phyloP scores from a whole-genome alignment of 2,113 vertebrate species.

The Syngnathus typhle region DNA sequence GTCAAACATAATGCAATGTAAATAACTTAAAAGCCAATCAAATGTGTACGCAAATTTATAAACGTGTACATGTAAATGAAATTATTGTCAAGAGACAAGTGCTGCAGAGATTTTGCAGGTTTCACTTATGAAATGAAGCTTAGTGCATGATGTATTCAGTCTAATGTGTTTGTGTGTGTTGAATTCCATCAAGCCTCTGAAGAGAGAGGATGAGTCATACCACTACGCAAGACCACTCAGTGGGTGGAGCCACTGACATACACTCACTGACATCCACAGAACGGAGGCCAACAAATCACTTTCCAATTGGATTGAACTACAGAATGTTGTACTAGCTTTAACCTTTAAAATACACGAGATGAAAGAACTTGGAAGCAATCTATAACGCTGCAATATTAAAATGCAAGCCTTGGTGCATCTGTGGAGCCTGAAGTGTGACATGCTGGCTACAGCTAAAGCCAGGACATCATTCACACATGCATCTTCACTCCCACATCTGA shows the following conservation, averaged over 20 bases:
- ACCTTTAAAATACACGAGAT: background rate
- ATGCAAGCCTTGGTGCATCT: constrained; percentile 11
- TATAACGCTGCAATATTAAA: background rate
- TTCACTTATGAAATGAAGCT: constrained; percentile 32
- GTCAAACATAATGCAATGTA: background rate
- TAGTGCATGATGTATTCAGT: constrained; percentile 52
- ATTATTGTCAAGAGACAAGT: constrained; percentile 4
- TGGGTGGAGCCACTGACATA: constrained; percentile 62
- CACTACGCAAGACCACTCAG: constrained; percentile 66
- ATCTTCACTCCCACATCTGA: constrained; percentile 62
- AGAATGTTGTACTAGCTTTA: constrained; percentile 11
- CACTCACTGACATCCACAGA: constrained; percentile 40
- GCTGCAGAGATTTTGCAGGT: constrained; percentile 30
- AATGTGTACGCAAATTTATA: constrained; percentile 4
- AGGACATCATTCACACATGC: constrained; percentile 55
- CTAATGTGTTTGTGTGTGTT: constrained; percentile 61
- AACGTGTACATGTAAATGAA: constrained; percentile 6
- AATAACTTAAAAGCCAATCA: background rate
- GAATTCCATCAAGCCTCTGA: constrained; percentile 65
- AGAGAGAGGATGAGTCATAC: constrained; percentile 68
- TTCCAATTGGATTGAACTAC: constrained; percentile 1
- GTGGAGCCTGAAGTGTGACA: constrained; percentile 20
- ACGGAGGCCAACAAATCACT: constrained; percentile 39
- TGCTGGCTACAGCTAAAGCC: constrained; percentile 35
- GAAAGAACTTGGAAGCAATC: constrained; percentile 2